These are phyloP conservation scores for Oreocharis arfaki DNA, from an alignment of 2,113 vertebrate species.

Conservation along the genomic window DNA sequence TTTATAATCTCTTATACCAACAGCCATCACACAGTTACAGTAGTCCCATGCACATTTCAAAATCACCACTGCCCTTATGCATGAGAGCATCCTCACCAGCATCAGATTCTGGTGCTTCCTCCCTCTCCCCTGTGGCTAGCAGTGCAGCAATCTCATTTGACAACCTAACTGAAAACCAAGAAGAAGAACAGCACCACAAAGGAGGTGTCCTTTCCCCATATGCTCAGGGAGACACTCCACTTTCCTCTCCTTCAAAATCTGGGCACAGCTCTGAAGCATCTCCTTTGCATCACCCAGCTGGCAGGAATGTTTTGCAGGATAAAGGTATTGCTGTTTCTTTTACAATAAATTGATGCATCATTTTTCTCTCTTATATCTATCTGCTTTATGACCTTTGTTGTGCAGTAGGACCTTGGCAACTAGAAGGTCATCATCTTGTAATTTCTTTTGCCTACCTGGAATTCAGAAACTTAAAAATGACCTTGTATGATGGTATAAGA, in stretches of 20 bases:
- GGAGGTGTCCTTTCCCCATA: constrained; percentile 45
- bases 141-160: constrained; percentile 67
- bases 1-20: constrained; percentile 74
- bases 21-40: constrained; percentile 73
- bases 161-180: constrained; percentile 61
- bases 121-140: constrained; percentile 69
- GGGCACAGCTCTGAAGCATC: constrained; percentile 72
- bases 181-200: constrained; percentile 32
- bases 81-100: constrained; percentile 74
- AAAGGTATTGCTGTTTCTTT: constrained; percentile 68
- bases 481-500: not conserved
- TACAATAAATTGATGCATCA: not conserved
- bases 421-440: not conserved
- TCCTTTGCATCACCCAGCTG: constrained; percentile 64
- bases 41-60: constrained; percentile 76
- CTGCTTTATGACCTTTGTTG: not conserved
- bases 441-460: not conserved
- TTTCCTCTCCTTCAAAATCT: constrained; percentile 69
- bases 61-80: constrained; percentile 70
- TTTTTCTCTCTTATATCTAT: not conserved
- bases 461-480: not conserved
- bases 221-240: constrained; percentile 44
- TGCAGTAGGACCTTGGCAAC: not conserved
- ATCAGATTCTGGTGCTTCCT: constrained; percentile 77
- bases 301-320: constrained; percentile 46